A percentile compares a stretch with the other conserved stretches of the same genome.
These are phyloP conservation scores for Chymomyza costata DNA, from an alignment of 1,140 invertebrate species.

Conservation along the genomic window DNA sequence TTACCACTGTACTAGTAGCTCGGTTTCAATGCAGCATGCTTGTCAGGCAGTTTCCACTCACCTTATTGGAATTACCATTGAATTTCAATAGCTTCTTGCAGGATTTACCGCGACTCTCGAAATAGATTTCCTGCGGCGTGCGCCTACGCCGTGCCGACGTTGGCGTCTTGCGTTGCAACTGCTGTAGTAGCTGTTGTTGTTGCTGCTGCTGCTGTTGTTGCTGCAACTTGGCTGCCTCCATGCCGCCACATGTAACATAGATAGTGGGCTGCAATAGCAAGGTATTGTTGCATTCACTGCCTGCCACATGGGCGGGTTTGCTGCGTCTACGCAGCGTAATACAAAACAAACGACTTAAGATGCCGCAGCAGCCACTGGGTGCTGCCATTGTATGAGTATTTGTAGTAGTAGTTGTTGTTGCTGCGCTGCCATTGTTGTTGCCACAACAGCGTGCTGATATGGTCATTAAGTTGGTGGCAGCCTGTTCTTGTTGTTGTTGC, in stretches of 20 bases:
- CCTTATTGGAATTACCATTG: constrained; percentile 84
- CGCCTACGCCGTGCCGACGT: constrained; percentile 70
- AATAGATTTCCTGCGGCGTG: constrained; percentile 82
- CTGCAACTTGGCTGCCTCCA: neutral
- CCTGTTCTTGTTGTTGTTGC: constrained; percentile 1
- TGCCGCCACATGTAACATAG: neutral
- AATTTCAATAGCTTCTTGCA: constrained; percentile 83
- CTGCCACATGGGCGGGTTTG: constrained; percentile 55
- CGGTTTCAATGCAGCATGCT: too few species aligned
- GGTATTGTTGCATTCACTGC: constrained; percentile 44
- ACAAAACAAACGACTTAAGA: constrained; percentile 62
- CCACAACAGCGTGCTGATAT: constrained; percentile 65
- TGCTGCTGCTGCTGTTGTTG: constrained; percentile 17
- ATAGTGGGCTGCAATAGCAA: neutral
- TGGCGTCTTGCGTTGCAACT: constrained; percentile 36
- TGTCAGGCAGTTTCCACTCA: too few species aligned
- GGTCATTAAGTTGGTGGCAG: constrained; percentile 64
- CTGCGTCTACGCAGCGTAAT: constrained; percentile 26
- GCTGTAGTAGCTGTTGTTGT: constrained; percentile 3
- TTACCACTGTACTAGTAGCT: too few species aligned
- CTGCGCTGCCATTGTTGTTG: constrained; percentile 6
- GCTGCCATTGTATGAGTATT: constrained; percentile 14
- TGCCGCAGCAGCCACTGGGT: constrained; percentile 60
- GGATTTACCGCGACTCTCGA: constrained; percentile 83
- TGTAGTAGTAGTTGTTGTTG: constrained; percentile 5